Evolutionary conservation across 2,888 invertebrate species (phyloP), one percentile per base, ranked within the genome.

Genomic region (Phania funesta): DNA sequence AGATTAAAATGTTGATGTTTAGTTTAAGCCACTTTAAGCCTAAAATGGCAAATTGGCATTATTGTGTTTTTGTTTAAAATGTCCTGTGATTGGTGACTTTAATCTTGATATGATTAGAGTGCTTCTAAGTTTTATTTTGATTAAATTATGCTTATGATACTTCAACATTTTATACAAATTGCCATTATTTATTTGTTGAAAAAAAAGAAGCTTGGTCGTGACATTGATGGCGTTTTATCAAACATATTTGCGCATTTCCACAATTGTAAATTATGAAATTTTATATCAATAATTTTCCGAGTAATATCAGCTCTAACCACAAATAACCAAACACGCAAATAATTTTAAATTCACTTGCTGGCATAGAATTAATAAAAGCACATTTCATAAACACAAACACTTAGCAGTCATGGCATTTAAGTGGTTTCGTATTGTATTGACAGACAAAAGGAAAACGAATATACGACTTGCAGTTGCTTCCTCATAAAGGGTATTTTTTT

Each of bases 341-440:
- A 18, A 26, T n/a, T 29, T 18, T 29, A 62, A 73, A 29, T 74
- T 0, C 46, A 16, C n/a, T 32, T 7, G 32, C 13, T 50, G 48
- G 9, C 20, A 18, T 24, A 7, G 20, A 13, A 29, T n/a, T 4
- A 18, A 9, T 7, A 44, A 44, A 7, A 11, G 29, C 16, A 58
- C 7, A 16, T 16, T 41, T 35, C 22, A 26, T 16, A 18, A 32
- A 64, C 48, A 65, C 18, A 38, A 46, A 76, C 71, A 76, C 70
- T 71, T 71, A 71, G 54, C 64, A 60, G 62, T 52, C 71, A 71
- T 80, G 71, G 52, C 29, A 46, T 60, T 62, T 41, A 54, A 80
- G 50, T 70, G 70, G 29, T 70, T 50, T 64, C 64, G 46, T 58
- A 44, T 80, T 13, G 20, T 18, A 16, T 32, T 7, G 7, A 56